Conservation (phyloP, 2,888 invertebrate species). For the Eupithecia inturbata region DNA sequence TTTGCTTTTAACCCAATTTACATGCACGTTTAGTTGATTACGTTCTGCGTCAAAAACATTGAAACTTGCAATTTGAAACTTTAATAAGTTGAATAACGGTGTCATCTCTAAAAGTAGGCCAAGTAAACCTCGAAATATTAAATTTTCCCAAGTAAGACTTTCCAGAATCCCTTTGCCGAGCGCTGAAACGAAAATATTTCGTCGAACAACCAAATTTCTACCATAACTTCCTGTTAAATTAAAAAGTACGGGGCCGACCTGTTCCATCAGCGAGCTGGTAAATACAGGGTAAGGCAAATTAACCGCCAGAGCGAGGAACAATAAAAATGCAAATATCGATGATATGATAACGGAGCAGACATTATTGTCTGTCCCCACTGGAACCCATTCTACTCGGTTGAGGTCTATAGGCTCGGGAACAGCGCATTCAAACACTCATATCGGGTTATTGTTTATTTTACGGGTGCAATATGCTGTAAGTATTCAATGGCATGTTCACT, state of each 20-base stretch:
- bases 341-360: slow-evolving; percentile 61
- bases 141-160: background rate
- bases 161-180: slow-evolving; percentile 5
- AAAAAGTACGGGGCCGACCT: slow-evolving; percentile 8
- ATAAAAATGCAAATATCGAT: slow-evolving; percentile 76
- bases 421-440: slow-evolving; percentile 53
- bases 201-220: slow-evolving; percentile 5
- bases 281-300: slow-evolving; percentile 41
- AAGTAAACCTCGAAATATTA: background rate
- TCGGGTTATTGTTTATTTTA: slow-evolving; percentile 54
- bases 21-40: background rate
- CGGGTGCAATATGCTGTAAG: slow-evolving; percentile 33
- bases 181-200: slow-evolving; percentile 9
- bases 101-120: background rate
- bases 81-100: background rate
- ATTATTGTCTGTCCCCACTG: slow-evolving; percentile 68
- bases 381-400: slow-evolving; percentile 61
- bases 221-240: slow-evolving; percentile 13
- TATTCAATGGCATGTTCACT: slow-evolving; percentile 29
- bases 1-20: background rate
- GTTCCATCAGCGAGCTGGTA: slow-evolving; percentile 19
- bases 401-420: slow-evolving; percentile 43
- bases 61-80: background rate
- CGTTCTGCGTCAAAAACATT: background rate
- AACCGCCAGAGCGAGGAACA: slow-evolving; percentile 56